phyloP scores from a whole-genome alignment of 1,140 invertebrate species.

The Laodelphax striatellus region DNA sequence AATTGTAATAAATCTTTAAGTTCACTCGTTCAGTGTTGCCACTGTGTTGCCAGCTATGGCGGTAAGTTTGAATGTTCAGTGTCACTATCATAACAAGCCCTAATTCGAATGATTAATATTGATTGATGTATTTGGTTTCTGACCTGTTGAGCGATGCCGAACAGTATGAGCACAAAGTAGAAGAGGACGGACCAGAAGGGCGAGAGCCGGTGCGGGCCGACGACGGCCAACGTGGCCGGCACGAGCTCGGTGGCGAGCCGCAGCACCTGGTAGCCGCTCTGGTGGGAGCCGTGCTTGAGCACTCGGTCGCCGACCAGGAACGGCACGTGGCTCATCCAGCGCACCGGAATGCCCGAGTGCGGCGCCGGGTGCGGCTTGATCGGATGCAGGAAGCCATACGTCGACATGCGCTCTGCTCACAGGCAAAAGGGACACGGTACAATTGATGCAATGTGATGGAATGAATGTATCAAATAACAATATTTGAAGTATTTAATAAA shows the following conservation, averaged over 20 bases:
- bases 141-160: conserved; percentile 74
- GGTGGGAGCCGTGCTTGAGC: conserved; percentile 25
- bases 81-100: too few species aligned
- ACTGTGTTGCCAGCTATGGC: too few species aligned
- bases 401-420: conserved; percentile 58
- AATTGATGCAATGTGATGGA: too few species aligned
- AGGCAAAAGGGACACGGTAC: too few species aligned
- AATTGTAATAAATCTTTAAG: too few species aligned
- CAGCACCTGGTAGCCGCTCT: conserved; percentile 62
- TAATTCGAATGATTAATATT: too few species aligned
- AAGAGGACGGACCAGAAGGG: conserved; percentile 80
- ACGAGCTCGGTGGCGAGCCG: conserved; percentile 74
- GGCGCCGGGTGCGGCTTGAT: conserved; percentile 37
- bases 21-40: too few species aligned
- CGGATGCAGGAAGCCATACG: conserved; percentile 56
- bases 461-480: too few species aligned
- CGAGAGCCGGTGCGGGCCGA: conserved; percentile 50
- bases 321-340: conserved; percentile 55
- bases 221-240: conserved; percentile 63
- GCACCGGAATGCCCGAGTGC: conserved; percentile 38
- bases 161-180: conserved; percentile 72
- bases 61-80: too few species aligned
- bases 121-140: not conserved
- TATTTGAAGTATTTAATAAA: too few species aligned
- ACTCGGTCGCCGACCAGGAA: conserved; percentile 59